Conservation (phyloP, 2,888 invertebrate species). For the Cerceris ruficornis region DNA sequence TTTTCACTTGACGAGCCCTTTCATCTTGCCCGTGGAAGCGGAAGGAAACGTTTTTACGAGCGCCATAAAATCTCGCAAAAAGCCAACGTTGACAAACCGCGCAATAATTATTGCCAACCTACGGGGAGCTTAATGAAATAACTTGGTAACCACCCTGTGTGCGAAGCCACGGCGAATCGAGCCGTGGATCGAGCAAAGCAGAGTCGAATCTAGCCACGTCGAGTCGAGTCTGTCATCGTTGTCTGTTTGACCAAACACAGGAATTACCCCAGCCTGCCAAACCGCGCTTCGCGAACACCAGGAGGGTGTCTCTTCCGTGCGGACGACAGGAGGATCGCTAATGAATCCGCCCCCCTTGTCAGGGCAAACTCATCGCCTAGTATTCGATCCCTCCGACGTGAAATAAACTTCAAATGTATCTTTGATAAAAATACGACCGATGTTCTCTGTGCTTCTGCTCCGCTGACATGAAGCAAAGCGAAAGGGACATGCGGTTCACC, state of each 20-base stretch:
- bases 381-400: conserved; percentile 11
- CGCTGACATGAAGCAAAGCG: no score
- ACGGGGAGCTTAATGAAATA: conserved; percentile 66
- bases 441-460: background rate
- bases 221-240: conserved; percentile 65
- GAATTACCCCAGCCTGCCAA: conserved; percentile 65
- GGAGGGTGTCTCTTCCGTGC: conserved; percentile 51
- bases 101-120: conserved; percentile 63
- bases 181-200: background rate
- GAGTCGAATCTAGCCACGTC: conserved; percentile 9
- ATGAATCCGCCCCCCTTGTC: conserved; percentile 64
- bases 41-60: conserved; percentile 37
- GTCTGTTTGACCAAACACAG: conserved; percentile 73
- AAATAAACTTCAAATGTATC: conserved; percentile 38
- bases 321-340: conserved; percentile 68
- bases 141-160: conserved; percentile 57
- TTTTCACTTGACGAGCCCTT: background rate
- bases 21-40: background rate
- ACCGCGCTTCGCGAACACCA: conserved; percentile 57
- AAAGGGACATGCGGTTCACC: no score
- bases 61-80: conserved; percentile 46
- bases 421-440: conserved; percentile 32
- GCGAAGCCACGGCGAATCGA: conserved; percentile 36
- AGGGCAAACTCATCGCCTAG: conserved; percentile 5
- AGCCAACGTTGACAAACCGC: conserved; percentile 28